A percentile compares a stretch with the other conserved stretches of the same genome.
Conservation (phyloP, 2,797 vertebrate genomes). For the Oreortyx pictus region DNA sequence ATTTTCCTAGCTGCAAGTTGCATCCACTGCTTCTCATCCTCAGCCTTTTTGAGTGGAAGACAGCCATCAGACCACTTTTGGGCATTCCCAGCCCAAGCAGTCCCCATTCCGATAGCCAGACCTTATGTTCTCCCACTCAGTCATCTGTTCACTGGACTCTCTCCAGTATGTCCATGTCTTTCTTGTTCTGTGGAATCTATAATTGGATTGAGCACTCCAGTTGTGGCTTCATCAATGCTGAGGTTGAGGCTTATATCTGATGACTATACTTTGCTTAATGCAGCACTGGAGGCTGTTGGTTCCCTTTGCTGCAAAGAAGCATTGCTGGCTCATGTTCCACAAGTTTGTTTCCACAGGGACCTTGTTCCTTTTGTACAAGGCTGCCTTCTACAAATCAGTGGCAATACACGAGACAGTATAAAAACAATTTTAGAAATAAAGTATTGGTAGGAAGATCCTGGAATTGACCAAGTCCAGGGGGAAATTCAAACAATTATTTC, state of each 20-base stretch:
- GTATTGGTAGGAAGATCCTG: neutral
- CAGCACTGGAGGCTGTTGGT: neutral
- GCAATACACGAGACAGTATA: neutral
- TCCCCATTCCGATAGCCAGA: too few relatives aligned
- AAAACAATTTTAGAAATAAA: neutral
- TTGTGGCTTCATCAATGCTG: neutral
- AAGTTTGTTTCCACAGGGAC: neutral
- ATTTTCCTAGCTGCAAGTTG: neutral
- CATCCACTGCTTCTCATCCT: neutral
- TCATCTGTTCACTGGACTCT: neutral
- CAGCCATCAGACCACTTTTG: neutral
- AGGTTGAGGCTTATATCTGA: too few relatives aligned
- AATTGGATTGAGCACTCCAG: too few relatives aligned
- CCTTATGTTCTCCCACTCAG: neutral
- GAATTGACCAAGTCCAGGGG: neutral
- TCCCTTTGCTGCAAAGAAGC: too few relatives aligned
- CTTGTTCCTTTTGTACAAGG: neutral
- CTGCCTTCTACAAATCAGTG: neutral
- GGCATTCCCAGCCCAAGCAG: too few relatives aligned
- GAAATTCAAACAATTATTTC: neutral
- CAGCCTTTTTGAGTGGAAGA: neutral
- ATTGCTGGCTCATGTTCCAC: neutral
- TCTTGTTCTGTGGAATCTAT: neutral
- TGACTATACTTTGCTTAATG: neutral
- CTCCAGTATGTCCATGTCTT: neutral